Base-by-base conservation (phyloP, 2,888 invertebrate species). In the Drosophila koepferae region DNA sequence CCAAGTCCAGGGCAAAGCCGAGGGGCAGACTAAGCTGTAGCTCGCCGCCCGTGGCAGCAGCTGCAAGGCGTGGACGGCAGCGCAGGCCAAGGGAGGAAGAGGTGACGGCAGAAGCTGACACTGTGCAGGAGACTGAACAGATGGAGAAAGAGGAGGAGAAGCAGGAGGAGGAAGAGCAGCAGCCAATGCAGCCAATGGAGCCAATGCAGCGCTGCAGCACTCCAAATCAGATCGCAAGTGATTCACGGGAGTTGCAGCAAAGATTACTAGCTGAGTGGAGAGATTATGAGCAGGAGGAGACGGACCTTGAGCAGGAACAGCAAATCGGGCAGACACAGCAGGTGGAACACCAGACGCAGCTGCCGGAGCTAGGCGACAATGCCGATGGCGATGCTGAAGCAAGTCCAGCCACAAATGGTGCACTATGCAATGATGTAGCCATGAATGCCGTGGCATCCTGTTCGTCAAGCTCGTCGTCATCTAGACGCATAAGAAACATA, bases 231-330 rank as follows among this genome's bases (percentile, higher is more conserved):
- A 40, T 44, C n/a, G 3, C 43, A 9, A 23, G n/a, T 12, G 55
- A 58, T 2, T 69, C 74, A 1, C 28, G 70, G 34, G 95, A 96
- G 91, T 95, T 96, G 78, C 95, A 95, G 70, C 95, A 94, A 65
- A 95, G 96, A 81, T 93, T 97, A 49, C 92, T 97, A 66, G 96
- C 96, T 1, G 97, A 97, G 89, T 97, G 97, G 97, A 95, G 95
- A 75, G 96, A 96, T 81, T 95, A 94, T 94, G 74, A 76, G 1
- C 63, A 63, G 12, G 64, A 67, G 23, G 58, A 74, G 16, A 10
- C 18, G 40, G 38, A 63, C 0, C 28, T 9, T 20, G 55, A 56
- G 51, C 41, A 40, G 43, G 36, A 48, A 7, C 36, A 43, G 54
- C 46, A 16, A 28, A n/a, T 3, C 9, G 16, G 20, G 46, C 51